Base-by-base conservation (phyloP, 2,797 vertebrate genomes). In the Fringilla coelebs region DNA sequence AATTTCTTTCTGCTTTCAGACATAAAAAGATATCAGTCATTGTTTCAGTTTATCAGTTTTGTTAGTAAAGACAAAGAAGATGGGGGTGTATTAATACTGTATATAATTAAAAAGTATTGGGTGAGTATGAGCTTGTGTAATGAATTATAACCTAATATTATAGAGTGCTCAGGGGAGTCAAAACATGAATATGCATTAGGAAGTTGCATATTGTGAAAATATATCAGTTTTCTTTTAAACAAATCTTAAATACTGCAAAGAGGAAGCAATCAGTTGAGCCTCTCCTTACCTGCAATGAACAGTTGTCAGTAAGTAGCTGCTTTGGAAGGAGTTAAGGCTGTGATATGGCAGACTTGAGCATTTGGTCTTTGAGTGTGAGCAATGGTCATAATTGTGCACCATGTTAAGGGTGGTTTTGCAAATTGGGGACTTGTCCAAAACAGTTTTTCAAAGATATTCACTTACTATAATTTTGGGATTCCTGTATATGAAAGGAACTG, bases 31-130 rank as follows among this genome's bases (percentile, higher is more conserved):
- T 72, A 90, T 49, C 65, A 81, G 51, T 34, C 49, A 22, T 89
- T 95, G 89, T 84, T 74, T 96, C 86, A 92, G 89, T 97, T 96
- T 95, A 89, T 95, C 89, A 88, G 63, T 76, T 67, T 94, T 88
- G 52, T 89, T 97, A 94, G 90, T 94, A 96, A 96, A 95, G 94
- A 96, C 85, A 96, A 96, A 97, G 82, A 91, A 74, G 70, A 85
- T 96, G 79, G 49, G 49, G 21, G 45, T 89, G 75, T 95, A 92
- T 96, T 97, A 97, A 95, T 91, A 74, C 70, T 93, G 66, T 61
- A 76, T 70, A 34, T 77, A 93, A 93, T 96, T 68, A 90, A 92
- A 43, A 87, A 91, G 70, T 91, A 66, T 54, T 94, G 88, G 82
- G 51, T 93, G 91, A 91, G 73, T 95, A 84, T 60, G 83, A 55